Base-by-base conservation (phyloP, 2,797 vertebrate genomes). In the Semotilus atromaculatus region DNA sequence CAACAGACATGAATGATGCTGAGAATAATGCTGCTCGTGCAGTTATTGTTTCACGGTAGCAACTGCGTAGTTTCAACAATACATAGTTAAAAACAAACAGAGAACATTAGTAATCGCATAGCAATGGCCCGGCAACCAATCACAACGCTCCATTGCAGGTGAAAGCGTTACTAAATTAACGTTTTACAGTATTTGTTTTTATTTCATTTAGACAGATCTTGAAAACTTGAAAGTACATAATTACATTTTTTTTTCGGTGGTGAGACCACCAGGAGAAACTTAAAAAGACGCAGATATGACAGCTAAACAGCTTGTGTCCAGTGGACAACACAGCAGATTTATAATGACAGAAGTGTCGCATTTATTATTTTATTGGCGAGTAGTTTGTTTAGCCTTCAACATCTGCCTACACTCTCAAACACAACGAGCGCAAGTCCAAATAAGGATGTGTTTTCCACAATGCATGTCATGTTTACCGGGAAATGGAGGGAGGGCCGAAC, bases 381-480 rank as follows among this genome's bases (percentile, higher is more conserved):
- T 60, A 26, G 71, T 75, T 75, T 75, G 81, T 75, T 83, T 51
- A 66, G 55, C 9, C 71, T 31, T 83, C 58, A 75, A 21, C 71
- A 75, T 45, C 70, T 73, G 55, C 81, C 36, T 74, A 36, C 70
- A n/a, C 70, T 45, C 26, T 66, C 66, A 55, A 70, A 29, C 48
- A 7, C 8, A 7, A 40, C 19, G 36, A 71, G 48, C 16, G 1
- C 34, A 13, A 19, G 68, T 60, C 80, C 80, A 73, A 64, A 82
- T 74, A 82, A 51, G 71, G 81, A 19, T 13, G 77, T 48, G 71
- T 75, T 74, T 82, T 75, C 10, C 18, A 38, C 31, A 75, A 64
- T 53, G 53, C 51, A 34, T 43, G 53, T 7, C 23, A 36, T 53
- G 81, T 66, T 74, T 38, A 66, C 29, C 1, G 23, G 29, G 58